Conservation (phyloP, 2,888 invertebrate genomes). For the Coecobrya sp. region DNA sequence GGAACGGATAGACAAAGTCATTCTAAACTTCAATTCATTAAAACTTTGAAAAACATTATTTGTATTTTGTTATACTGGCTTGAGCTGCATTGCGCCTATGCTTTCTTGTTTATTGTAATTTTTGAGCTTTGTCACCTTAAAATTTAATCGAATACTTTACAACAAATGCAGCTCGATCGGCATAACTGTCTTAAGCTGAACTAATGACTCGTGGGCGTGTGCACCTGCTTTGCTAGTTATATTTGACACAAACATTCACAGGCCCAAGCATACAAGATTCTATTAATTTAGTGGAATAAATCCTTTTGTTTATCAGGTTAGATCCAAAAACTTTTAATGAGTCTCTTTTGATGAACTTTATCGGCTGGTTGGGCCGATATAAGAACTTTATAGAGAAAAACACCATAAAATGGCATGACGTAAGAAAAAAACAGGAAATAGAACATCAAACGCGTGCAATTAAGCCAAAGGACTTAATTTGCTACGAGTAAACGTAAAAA, state of each 20-base stretch:
- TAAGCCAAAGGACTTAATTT: constrained; percentile 14
- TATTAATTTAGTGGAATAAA: constrained; percentile 44
- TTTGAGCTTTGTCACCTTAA: not conserved
- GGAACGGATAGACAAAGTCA: not conserved
- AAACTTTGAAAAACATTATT: constrained; percentile 47
- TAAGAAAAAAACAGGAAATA: not conserved
- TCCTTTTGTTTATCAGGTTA: constrained; percentile 28
- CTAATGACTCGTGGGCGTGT: not conserved
- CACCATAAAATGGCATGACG: not conserved
- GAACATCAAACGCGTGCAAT: constrained; percentile 40
- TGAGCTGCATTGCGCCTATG: not conserved
- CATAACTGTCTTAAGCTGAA: not conserved
- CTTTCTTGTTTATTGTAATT: not conserved
- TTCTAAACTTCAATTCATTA: constrained; percentile 55
- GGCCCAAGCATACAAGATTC: not conserved
- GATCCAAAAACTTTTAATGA: constrained; percentile 61
- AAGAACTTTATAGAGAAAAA: not conserved
- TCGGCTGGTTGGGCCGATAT: constrained; percentile 15
- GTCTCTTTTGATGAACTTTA: constrained; percentile 67
- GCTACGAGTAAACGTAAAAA: constrained; percentile 31
- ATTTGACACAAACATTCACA: not conserved
- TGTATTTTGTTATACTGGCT: not conserved
- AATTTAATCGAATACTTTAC: constrained; percentile 10
- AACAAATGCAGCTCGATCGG: not conserved
- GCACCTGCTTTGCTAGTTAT: not conserved